phyloP scores from a whole-genome alignment of 1,140 invertebrate species.

The Drosophila lowei region DNA sequence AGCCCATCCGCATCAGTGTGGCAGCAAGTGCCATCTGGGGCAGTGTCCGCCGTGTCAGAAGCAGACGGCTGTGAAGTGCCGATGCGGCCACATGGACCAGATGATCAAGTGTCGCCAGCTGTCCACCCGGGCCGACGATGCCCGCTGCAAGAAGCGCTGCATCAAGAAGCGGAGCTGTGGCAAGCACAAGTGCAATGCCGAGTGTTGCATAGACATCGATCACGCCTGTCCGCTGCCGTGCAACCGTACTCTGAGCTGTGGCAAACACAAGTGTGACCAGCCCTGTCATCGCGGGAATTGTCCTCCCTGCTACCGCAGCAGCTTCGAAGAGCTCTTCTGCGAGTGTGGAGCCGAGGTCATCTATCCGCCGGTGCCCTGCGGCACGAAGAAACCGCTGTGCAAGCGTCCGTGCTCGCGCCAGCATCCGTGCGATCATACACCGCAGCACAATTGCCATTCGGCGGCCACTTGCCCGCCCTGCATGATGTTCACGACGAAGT shows the following conservation, averaged over 20 bases:
- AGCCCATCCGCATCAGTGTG: conserved; percentile 88
- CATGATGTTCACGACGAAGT: conserved; percentile 93
- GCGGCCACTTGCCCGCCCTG: conserved; percentile 94
- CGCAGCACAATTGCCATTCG: conserved; percentile 87
- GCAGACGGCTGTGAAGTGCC: conserved; percentile 91
- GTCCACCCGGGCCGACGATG: conserved; percentile 87
- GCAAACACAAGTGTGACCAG: conserved; percentile 93
- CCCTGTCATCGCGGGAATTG: conserved; percentile 96
- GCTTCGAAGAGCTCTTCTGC: conserved; percentile 96
- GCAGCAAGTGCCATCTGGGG: conserved; percentile 88
- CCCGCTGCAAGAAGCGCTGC: conserved; percentile 93
- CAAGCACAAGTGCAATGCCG: conserved; percentile 93
- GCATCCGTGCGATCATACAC: conserved; percentile 92
- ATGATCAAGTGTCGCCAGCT: conserved; percentile 91
- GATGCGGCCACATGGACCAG: conserved; percentile 94
- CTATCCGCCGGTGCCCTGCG: conserved; percentile 95
- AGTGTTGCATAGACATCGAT: conserved; percentile 93
- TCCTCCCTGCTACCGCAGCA: conserved; percentile 90
- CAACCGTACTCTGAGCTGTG: conserved; percentile 91
- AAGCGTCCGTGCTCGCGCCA: conserved; percentile 88
- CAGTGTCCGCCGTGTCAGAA: conserved; percentile 92
- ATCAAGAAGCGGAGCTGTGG: conserved; percentile 92
- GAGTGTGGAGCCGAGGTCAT: conserved; percentile 94
- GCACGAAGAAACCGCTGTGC: conserved; percentile 92
- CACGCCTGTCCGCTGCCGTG: conserved; percentile 94